These are phyloP conservation scores for Lerista edwardsae DNA, from an alignment of 2,797 vertebrate genomes.

Conservation along the genomic window DNA sequence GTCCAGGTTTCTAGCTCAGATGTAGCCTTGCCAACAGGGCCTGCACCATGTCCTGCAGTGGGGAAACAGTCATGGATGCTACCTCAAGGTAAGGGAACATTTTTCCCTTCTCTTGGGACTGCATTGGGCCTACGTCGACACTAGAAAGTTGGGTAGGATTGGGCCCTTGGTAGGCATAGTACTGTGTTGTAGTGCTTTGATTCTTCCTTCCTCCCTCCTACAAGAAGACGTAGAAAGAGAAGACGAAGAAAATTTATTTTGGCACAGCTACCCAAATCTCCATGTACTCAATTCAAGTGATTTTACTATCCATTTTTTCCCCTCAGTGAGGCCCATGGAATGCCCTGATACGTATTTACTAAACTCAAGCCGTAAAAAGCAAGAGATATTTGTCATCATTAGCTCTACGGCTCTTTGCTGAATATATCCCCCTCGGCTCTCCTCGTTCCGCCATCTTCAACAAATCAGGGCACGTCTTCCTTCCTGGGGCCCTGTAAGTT, in stretches of 20 bases:
- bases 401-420: slow-evolving; percentile 23
- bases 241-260: neutral
- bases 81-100: too few species aligned
- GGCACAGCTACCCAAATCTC: neutral
- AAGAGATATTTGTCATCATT: slow-evolving; percentile 43
- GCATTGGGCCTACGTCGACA: too few species aligned
- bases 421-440: neutral
- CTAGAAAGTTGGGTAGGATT: too few species aligned
- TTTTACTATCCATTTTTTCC: slow-evolving; percentile 10
- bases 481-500: slow-evolving; percentile 18
- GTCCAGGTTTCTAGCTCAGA: too few species aligned
- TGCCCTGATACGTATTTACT: neutral
- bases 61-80: too few species aligned
- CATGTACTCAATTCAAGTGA: neutral
- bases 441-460: slow-evolving; percentile 1
- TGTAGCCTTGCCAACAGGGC: too few species aligned
- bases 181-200: neutral
- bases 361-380: slow-evolving; percentile 33
- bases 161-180: too few species aligned
- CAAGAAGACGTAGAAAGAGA: neutral
- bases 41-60: too few species aligned
- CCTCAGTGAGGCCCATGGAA: slow-evolving; percentile 24
- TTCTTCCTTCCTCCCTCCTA: neutral
- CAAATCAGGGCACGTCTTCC: slow-evolving; percentile 43
- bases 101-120: too few species aligned